phyloP scores from a whole-genome alignment of 1,140 invertebrate species.

The Caenorhabditis briggsae region DNA sequence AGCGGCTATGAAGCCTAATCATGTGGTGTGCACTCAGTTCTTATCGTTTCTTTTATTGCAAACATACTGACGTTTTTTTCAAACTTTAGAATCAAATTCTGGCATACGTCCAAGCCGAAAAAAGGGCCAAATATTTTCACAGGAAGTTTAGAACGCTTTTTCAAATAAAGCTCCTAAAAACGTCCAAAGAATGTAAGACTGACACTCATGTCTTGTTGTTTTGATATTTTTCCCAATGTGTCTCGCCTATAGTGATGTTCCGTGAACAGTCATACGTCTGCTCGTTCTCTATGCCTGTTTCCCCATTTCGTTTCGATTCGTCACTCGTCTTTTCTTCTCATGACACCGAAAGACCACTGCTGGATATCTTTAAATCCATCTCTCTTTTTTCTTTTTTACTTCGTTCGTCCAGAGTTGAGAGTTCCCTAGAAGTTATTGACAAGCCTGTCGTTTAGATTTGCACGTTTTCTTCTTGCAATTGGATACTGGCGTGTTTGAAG shows the following conservation, averaged over 20 bases:
- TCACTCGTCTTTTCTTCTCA: constrained; percentile 38
- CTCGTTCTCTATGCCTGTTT: constrained; percentile 46
- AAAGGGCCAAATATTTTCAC: not conserved
- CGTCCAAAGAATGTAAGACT: not conserved
- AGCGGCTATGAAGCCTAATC: constrained; percentile 25
- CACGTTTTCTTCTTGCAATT: constrained; percentile 23
- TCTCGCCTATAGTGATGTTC: constrained; percentile 48
- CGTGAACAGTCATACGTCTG: constrained; percentile 46
- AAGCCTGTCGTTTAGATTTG: not conserved
- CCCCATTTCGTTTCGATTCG: constrained; percentile 3
- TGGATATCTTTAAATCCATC: not conserved
- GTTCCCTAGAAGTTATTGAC: constrained; percentile 8
- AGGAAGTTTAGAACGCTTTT: not conserved
- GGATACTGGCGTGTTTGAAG: not conserved
- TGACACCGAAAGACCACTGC: constrained; percentile 24
- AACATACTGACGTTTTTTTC: not conserved
- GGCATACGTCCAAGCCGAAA: not conserved
- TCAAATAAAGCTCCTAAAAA: not conserved
- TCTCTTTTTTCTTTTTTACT: not conserved
- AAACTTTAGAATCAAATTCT: too few species aligned
- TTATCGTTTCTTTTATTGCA: constrained; percentile 14
- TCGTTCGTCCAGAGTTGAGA: constrained; percentile 30
- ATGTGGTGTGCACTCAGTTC: constrained; percentile 43
- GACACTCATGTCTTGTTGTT: not conserved
- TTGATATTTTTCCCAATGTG: constrained; percentile 9